Base-by-base conservation (phyloP, 1,140 invertebrate genomes). In the Solen grandis region DNA sequence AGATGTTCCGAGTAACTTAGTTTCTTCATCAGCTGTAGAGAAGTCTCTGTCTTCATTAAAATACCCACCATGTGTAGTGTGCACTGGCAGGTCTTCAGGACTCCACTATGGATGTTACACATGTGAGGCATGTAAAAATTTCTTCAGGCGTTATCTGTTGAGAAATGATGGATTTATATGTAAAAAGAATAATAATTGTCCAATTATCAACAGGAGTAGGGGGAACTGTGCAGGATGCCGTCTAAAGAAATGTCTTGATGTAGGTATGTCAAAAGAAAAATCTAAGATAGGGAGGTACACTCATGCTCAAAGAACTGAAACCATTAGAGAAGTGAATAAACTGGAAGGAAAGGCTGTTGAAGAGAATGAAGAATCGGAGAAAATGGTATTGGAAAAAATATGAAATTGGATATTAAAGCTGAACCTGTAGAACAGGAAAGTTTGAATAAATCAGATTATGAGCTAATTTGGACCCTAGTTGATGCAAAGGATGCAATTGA, bases 31-130 rank as follows among this genome's bases (percentile, higher is more conserved):
- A 46, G 8, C 41, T 46, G 8, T 19, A 10, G 41, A 46, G 19
- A 46, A 46, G 41, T 46, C 41, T n/a, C n/a, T n/a, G 19, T 46
- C 41, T 19, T 46, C 65, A 16, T 55, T 70, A 16, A 81, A 52
- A 35, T 82, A 90, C 14, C 89, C 89, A 14, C 89, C 89, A 0
- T 94, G 93, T 86, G 85, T 86, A 55, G 89, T 93, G 13, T 93
- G 93, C 83, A 89, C 88, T 31, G 93, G 92, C 38, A 90, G 90
- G 38, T 90, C 93, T 8, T 91, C 90, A 13, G 93, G 93, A 8
- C 88, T 92, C 22, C 93, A 94, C 81, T 94, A 93, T 83, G 93
- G 93, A 33, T 92, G 91, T 5, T 90, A 92, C 68, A 92, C 91
- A 2, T 93, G 93, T 75, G 93, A 93, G 72, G 93, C 93, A 1